Percentiles rank a stretch among this genome's conserved stretches.
phyloP scores from a whole-genome alignment of 2,797 vertebrate species.

The Oryzias sinensis region DNA sequence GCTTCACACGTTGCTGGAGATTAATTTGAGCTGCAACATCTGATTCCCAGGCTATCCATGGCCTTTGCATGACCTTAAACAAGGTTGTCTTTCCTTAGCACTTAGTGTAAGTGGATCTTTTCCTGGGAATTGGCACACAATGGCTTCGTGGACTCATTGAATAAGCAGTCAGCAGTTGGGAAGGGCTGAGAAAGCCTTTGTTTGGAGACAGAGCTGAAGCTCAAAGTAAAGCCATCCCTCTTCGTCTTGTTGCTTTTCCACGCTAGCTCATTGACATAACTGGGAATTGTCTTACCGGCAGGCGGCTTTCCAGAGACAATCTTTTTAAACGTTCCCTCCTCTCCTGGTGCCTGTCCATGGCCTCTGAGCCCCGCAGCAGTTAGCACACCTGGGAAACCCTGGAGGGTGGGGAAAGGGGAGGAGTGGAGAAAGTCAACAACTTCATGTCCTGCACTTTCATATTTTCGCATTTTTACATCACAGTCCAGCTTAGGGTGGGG shows the following conservation, averaged over 20 bases:
- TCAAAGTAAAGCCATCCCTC: too few relatives aligned
- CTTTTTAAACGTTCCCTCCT: slow-evolving; percentile 82
- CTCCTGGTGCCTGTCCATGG: slow-evolving; percentile 77
- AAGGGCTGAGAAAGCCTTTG: too few relatives aligned
- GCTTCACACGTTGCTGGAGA: slow-evolving; percentile 20
- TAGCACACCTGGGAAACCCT: slow-evolving; percentile 72
- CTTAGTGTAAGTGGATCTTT: slow-evolving; percentile 15
- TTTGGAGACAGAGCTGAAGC: too few relatives aligned
- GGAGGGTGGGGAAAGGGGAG: slow-evolving; percentile 35
- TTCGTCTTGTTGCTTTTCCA: slow-evolving; percentile 6
- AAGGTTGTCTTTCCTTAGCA: slow-evolving; percentile 5
- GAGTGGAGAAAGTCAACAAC: slow-evolving; percentile 52
- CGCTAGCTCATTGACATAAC: background rate
- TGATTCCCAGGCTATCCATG: background rate
- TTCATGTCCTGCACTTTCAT: slow-evolving; percentile 32
- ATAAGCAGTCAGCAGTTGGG: too few relatives aligned
- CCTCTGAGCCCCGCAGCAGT: slow-evolving; percentile 68
- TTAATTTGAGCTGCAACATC: background rate
- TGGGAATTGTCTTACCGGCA: slow-evolving; percentile 80
- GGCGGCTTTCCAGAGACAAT: slow-evolving; percentile 80
- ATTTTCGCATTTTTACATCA: slow-evolving; percentile 41
- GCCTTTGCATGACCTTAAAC: background rate
- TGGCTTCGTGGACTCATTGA: too few relatives aligned
- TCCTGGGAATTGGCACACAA: slow-evolving; percentile 14
- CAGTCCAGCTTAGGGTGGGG: slow-evolving; percentile 41